Evolutionary conservation across 2,888 invertebrate species (phyloP).

Genomic region (Nasonia oneida): DNA sequence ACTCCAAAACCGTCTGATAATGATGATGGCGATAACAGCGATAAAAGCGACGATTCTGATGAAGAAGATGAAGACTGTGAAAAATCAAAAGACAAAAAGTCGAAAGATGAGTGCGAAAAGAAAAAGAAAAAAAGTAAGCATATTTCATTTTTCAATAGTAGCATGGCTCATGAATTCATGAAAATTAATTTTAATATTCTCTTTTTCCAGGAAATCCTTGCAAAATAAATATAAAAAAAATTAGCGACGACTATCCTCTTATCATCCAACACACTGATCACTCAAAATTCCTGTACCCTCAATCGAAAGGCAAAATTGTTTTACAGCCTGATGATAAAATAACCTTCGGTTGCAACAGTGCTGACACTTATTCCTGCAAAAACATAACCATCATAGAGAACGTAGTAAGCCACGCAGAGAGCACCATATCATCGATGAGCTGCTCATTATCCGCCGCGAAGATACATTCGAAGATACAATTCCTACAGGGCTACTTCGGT

Average conservation of each 20-base stretch:
- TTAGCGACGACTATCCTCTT: constrained; percentile 17
- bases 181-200: not conserved
- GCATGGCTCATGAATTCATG: not conserved
- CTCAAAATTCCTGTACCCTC: constrained; percentile 23
- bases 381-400: constrained; percentile 9
- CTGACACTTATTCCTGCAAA: constrained; percentile 9
- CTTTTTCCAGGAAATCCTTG: not conserved
- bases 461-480: not conserved
- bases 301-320: not conserved
- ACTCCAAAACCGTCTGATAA: not conserved
- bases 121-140: not conserved
- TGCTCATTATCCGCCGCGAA: not conserved
- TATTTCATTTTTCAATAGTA: not conserved
- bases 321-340: not conserved
- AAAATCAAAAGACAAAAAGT: not conserved
- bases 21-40: not conserved
- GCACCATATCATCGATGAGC: not conserved
- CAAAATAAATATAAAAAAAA: not conserved
- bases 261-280: not conserved
- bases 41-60: not conserved
- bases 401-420: not conserved
- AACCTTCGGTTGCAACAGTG: not conserved
- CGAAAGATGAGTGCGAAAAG: not conserved
- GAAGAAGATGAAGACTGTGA: not conserved
- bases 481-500: not conserved